Evolutionary conservation across 1,140 invertebrate species (phyloP).

Genomic region (Megalopta genalis): DNA sequence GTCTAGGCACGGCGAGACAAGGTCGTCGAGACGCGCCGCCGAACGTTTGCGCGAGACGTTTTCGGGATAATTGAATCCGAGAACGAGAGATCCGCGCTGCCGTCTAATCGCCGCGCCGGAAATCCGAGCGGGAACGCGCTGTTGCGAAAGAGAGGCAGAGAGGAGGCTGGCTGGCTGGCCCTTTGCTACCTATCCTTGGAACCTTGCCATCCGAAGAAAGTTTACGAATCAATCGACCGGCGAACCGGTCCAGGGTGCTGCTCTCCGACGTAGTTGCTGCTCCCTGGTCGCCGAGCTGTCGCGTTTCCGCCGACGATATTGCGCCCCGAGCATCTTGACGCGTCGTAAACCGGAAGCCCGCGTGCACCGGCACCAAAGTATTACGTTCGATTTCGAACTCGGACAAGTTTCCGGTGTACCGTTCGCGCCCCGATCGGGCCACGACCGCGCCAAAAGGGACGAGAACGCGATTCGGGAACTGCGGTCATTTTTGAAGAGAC

Average conservation of each 20-base stretch:
- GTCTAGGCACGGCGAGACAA: neutral
- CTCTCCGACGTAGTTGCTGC: neutral
- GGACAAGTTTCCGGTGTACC: too few species aligned
- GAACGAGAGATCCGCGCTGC: neutral
- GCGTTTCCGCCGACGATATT: neutral
- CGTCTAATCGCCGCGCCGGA: neutral
- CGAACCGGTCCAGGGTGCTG: neutral
- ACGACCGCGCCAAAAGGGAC: too few species aligned
- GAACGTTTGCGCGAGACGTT: neutral
- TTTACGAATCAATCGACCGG: neutral
- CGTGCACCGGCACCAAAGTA: too few species aligned
- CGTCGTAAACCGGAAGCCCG: too few species aligned
- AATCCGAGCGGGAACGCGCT: too few species aligned
- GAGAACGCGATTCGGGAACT: too few species aligned
- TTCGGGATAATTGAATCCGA: constrained; percentile 6
- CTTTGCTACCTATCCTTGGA: neutral
- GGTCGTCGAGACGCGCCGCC: neutral
- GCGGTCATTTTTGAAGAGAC: too few species aligned
- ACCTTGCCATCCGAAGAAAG: neutral
- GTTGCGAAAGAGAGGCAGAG: too few species aligned
- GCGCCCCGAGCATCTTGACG: too few species aligned
- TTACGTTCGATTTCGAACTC: too few species aligned
- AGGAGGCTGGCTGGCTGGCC: too few species aligned
- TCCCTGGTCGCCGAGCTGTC: neutral
- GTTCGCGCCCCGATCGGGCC: too few species aligned